A percentile compares a stretch with the other conserved stretches of the same genome.
These are phyloP conservation scores for Callipepla californica DNA, from an alignment of 2,113 vertebrate genomes.

Conservation along the genomic window DNA sequence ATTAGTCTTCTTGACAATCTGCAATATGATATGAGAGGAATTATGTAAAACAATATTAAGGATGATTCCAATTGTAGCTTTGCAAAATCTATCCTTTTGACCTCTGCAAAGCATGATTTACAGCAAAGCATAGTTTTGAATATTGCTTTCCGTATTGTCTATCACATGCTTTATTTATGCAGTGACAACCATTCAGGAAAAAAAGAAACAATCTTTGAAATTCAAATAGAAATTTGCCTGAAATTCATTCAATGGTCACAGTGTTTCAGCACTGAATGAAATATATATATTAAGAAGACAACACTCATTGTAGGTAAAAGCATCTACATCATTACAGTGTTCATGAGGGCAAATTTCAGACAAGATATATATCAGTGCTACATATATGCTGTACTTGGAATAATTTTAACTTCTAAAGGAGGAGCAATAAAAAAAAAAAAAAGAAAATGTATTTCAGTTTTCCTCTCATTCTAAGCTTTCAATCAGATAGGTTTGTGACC, in stretches of 20 bases:
- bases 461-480: conserved; percentile 54
- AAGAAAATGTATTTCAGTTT: conserved; percentile 3
- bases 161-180: conserved; percentile 31
- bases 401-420: neutral
- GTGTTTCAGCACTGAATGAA: neutral
- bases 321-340: conserved; percentile 7
- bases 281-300: neutral
- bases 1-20: neutral
- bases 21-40: neutral
- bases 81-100: conserved; percentile 42
- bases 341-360: neutral
- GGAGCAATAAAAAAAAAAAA: conserved; percentile 46
- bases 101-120: neutral
- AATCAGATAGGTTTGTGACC: conserved; percentile 31
- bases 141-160: conserved; percentile 67
- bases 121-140: conserved; percentile 44
- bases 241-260: conserved; percentile 41
- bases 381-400: neutral
- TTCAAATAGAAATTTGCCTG: conserved; percentile 45
- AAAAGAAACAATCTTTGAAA: conserved; percentile 13
- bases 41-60: neutral
- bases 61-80: conserved; percentile 42
- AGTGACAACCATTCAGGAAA: conserved; percentile 9
- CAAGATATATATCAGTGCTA: neutral
- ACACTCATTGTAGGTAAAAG: conserved; percentile 45